A percentile compares a stretch with the other conserved stretches of the same genome.
Conservation (phyloP, 2,888 invertebrate genomes). For the Malacosoma neustria region DNA sequence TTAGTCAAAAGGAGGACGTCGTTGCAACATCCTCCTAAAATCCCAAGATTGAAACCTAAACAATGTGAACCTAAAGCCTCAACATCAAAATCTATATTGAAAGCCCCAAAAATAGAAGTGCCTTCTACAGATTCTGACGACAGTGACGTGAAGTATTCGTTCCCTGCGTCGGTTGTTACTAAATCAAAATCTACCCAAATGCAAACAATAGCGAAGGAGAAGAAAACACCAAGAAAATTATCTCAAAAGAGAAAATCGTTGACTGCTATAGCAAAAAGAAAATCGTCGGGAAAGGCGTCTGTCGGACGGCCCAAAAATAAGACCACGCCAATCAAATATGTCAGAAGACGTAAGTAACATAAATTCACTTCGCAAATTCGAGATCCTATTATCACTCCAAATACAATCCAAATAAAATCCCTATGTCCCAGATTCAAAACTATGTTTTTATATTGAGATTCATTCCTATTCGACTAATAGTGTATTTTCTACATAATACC, state of each 20-base stretch:
- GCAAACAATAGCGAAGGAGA: constrained; percentile 15
- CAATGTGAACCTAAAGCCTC: constrained; percentile 26
- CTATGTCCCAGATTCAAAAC: no score
- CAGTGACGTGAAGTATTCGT: constrained; percentile 62
- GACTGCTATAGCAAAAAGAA: constrained; percentile 46
- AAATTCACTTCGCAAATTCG: no score
- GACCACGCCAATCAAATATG: constrained; percentile 28
- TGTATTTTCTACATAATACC: no score
- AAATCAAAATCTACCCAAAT: constrained; percentile 20
- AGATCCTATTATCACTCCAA: no score
- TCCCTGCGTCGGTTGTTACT: constrained; percentile 36
- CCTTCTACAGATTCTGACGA: constrained; percentile 57
- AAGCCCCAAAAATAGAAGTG: constrained; percentile 27
- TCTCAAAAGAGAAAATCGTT: constrained; percentile 28
- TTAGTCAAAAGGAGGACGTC: constrained; percentile 50
- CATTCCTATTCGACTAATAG: no score
- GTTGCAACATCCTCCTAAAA: constrained; percentile 54
- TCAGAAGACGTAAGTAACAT: constrained; percentile 58
- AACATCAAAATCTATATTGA: constrained; percentile 21
- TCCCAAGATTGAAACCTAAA: constrained; percentile 48
- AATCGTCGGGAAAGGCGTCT: constrained; percentile 41
- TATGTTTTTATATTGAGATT: no score
- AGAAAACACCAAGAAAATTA: not conserved
- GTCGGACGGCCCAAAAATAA: constrained; percentile 29
- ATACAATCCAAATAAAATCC: no score